Conservation (phyloP, 2,888 invertebrate species). For the Polia nebulosa region DNA sequence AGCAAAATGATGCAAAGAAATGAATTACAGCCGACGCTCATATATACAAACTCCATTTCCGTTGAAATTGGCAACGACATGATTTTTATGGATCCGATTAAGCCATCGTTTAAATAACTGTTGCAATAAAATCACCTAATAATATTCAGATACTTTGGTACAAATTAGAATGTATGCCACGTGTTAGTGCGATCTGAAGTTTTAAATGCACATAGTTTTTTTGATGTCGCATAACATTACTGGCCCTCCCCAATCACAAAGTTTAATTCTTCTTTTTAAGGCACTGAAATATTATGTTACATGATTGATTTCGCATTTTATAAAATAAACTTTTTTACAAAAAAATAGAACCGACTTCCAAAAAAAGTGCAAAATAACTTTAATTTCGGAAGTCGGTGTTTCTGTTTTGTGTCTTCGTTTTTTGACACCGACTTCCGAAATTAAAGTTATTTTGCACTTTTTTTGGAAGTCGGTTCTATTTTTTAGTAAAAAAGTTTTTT, state of each 20-base stretch:
- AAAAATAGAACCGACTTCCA: too few species aligned
- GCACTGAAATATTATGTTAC: background rate
- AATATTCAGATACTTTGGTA: background rate
- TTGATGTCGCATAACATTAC: too few species aligned
- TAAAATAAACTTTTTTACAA: too few species aligned
- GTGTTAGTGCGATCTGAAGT: too few species aligned
- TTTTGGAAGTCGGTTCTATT: too few species aligned
- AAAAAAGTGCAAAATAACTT: too few species aligned
- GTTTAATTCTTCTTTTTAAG: background rate
- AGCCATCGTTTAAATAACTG: background rate
- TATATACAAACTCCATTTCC: background rate
- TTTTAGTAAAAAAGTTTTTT: too few species aligned
- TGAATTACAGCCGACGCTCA: background rate
- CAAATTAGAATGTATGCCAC: background rate
- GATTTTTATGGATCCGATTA: background rate
- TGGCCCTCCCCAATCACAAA: background rate
- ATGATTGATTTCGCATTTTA: background rate
- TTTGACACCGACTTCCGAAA: too few species aligned
- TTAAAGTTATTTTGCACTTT: too few species aligned
- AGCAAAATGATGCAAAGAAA: background rate
- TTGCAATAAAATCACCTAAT: background rate
- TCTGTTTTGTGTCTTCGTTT: too few species aligned
- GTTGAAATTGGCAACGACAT: background rate
- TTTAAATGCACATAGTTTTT: too few species aligned
- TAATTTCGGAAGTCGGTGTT: too few species aligned